Conservation (phyloP, 2,797 vertebrate genomes). For the Platalea minor region DNA sequence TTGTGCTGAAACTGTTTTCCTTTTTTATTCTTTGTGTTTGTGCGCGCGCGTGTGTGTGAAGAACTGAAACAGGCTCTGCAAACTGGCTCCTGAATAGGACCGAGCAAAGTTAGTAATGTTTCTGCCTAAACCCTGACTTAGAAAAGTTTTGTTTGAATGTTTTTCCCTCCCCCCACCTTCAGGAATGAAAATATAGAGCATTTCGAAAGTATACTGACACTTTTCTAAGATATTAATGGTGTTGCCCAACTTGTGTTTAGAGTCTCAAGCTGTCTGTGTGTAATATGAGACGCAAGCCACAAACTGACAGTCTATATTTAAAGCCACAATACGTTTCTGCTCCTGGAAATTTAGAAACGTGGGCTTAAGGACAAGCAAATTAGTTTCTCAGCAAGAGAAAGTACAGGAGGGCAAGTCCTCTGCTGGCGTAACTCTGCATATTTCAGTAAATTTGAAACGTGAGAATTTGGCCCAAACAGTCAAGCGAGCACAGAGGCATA, state of each 20-base stretch:
- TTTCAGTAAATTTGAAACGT: constrained; percentile 6
- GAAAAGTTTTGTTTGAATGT: constrained; percentile 12
- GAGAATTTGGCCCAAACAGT: neutral
- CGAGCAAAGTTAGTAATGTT: neutral
- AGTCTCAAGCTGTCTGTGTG: constrained; percentile 40
- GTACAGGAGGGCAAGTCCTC: neutral
- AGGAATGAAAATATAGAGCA: constrained; percentile 26
- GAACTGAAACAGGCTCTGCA: neutral
- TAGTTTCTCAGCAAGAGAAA: neutral
- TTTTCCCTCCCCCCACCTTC: neutral
- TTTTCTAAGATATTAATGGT: constrained; percentile 31
- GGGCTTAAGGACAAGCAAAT: neutral
- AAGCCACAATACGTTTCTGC: constrained; percentile 52
- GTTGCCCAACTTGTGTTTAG: constrained; percentile 15
- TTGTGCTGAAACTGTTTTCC: constrained; percentile 7
- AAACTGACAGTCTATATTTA: constrained; percentile 70
- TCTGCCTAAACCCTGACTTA: neutral
- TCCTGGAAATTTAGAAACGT: constrained; percentile 33
- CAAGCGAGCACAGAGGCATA: neutral
- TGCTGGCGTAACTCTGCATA: neutral
- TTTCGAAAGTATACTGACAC: neutral
- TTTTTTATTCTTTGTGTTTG: neutral
- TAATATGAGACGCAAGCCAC: constrained; percentile 58
- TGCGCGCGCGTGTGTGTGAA: neutral
- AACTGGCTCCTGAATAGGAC: neutral